Base-by-base conservation (phyloP, 2,888 invertebrate genomes). In the Pristionchus mayeri region DNA sequence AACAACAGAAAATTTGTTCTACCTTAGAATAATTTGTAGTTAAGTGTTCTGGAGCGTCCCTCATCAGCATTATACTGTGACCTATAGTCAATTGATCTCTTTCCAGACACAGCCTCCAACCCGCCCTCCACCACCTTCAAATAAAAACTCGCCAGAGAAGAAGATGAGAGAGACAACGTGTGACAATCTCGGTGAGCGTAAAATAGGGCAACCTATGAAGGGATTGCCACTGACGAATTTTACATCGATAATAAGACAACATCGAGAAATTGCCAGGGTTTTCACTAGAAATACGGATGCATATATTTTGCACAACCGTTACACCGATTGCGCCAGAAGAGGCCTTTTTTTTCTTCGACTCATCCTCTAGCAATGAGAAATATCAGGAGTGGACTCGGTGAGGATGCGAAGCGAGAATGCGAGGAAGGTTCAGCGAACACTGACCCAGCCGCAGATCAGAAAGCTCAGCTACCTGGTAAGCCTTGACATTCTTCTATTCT, bases 381-480 rank as follows among this genome's bases (percentile, higher is more conserved):
- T 63, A 40, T 0, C 40, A 71, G 71, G n/a, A 0, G 9, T 44
- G 40, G 40, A 44, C 24, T 34, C 71, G 7, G 40, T 71, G 18
- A 44, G n/a, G n/a, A 9, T 71, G 24, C 30, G 71, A 7, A 40
- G 9, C 24, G 71, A 71, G 40, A 40, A 71, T 2, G 30, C 27
- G 21, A 30, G 30, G 6, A 82, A 44, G 21, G 81, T 82, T 21
- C 60, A 63, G 21, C 40, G 81, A n/a, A 82, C 81, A 0, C 63
- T 82, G 11, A 82, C 81, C 0, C 81, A 82, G 48, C 81, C 81
- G 34, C 63, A 82, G 40, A 82, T 82, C 9, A n/a, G 81, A 9
- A 82, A 82, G 44, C 81, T 82, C 30, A 82, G 81, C 54, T 63
- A 82, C n/a, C 48, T 82, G 48, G 81, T 82, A 30, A 44, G 44